These are phyloP conservation scores for Reinhardtius hippoglossoides DNA, from an alignment of 2,113 vertebrate genomes.

Conservation along the genomic window DNA sequence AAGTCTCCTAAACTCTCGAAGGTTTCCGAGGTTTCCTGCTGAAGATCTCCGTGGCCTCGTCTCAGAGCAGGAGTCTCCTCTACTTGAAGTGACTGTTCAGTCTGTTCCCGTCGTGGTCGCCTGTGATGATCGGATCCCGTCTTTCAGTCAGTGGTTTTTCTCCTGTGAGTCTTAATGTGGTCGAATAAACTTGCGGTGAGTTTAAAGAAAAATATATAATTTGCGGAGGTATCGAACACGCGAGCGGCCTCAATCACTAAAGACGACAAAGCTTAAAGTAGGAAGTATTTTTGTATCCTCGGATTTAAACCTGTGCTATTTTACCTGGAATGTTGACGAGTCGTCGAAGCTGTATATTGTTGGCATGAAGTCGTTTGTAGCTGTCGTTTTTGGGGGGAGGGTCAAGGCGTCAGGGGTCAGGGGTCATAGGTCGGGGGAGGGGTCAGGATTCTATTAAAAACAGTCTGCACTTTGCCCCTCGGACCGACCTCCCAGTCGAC, in stretches of 20 bases:
- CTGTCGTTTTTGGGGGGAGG: neutral
- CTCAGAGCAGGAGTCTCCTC: constrained; percentile 5
- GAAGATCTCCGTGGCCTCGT: neutral
- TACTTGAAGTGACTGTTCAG: constrained; percentile 50
- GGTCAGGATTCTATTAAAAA: neutral
- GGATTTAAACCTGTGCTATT: neutral
- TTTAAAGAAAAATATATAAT: constrained; percentile 6
- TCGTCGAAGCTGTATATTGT: constrained; percentile 41
- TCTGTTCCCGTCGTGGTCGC: constrained; percentile 22
- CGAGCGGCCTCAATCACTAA: too few relatives aligned
- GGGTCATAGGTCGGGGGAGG: neutral
- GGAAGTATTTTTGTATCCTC: constrained; percentile 58
- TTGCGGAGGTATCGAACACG: neutral
- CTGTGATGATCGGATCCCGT: constrained; percentile 14
- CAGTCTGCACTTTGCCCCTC: constrained; percentile 20
- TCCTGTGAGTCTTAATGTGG: constrained; percentile 1
- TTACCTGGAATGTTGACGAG: neutral
- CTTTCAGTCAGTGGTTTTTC: constrained; percentile 1
- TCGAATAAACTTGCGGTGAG: neutral
- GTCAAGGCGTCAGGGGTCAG: constrained; percentile 22
- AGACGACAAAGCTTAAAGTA: neutral
- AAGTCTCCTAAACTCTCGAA: neutral
- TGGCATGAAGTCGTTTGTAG: constrained; percentile 60
- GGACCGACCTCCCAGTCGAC: neutral
- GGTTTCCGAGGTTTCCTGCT: neutral